These are phyloP conservation scores for Caenorhabditis panamensis DNA, from an alignment of 2,888 invertebrate genomes.

Conservation along the genomic window DNA sequence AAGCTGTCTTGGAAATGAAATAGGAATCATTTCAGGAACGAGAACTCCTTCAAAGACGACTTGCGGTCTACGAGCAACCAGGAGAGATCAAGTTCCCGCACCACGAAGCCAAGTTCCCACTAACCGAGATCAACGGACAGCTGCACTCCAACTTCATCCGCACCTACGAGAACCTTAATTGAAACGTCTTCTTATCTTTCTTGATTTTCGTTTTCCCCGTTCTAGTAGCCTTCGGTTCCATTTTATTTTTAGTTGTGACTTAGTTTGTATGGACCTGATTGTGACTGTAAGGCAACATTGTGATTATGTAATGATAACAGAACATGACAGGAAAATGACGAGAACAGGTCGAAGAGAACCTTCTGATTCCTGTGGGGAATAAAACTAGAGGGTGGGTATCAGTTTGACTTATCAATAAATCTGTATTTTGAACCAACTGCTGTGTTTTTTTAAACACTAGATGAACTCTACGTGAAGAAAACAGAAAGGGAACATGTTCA, in stretches of 20 bases:
- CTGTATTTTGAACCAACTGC: neutral
- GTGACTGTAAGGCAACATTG: too few species aligned
- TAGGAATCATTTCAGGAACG: neutral
- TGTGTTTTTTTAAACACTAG: neutral
- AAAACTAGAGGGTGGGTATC: neutral
- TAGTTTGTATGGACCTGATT: too few species aligned
- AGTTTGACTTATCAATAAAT: neutral
- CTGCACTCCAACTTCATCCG: too few species aligned
- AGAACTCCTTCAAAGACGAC: neutral
- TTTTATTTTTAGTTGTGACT: slow-evolving; percentile 1
- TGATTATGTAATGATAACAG: too few species aligned
- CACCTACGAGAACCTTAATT: too few species aligned
- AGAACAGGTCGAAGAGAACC: neutral
- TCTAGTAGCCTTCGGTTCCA: slow-evolving; percentile 5
- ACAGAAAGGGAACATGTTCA: neutral
- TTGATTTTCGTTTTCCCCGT: neutral
- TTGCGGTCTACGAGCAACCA: neutral
- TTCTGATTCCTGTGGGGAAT: slow-evolving; percentile 9
- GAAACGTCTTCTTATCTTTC: neutral
- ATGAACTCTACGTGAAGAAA: too few species aligned
- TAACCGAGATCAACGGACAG: neutral
- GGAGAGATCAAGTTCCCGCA: neutral
- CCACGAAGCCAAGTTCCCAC: neutral
- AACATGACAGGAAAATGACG: slow-evolving; percentile 16
- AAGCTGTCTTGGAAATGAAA: neutral